Conservation (phyloP, 2,888 invertebrate species). For the Plagodis pulveraria region DNA sequence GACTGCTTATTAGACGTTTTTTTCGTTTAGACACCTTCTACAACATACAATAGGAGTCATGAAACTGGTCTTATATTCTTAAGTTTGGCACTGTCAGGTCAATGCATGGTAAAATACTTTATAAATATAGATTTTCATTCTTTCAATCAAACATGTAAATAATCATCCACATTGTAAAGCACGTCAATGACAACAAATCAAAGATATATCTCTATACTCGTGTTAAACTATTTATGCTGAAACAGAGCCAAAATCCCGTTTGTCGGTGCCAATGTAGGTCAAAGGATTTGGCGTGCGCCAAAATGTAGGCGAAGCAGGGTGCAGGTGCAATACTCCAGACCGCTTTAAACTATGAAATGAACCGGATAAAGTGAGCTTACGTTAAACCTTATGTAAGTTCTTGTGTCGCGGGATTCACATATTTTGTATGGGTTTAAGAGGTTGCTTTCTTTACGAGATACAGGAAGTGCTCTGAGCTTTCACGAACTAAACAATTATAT, state of each 20-base stretch:
- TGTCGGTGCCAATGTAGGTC: constrained; percentile 45
- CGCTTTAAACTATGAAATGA: constrained; percentile 38
- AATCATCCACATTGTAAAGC: background rate
- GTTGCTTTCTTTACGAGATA: constrained; percentile 20
- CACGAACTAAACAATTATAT: too few species aligned
- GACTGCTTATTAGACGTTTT: too few species aligned
- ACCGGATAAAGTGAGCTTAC: constrained; percentile 37
- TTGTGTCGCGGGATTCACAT: constrained; percentile 29
- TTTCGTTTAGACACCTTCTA: too few species aligned
- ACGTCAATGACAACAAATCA: constrained; percentile 41
- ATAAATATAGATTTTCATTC: too few species aligned
- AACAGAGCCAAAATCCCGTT: constrained; percentile 45
- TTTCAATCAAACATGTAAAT: too few species aligned
- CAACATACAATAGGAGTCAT: too few species aligned
- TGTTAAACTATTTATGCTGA: constrained; percentile 46
- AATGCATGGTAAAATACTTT: too few species aligned
- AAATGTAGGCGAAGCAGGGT: constrained; percentile 37
- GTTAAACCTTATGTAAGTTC: constrained; percentile 38
- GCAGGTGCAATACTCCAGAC: constrained; percentile 43
- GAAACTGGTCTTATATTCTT: too few species aligned
- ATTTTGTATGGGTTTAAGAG: constrained; percentile 28
- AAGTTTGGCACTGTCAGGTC: too few species aligned
- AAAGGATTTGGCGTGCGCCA: constrained; percentile 47
- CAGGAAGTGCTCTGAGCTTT: too few species aligned
- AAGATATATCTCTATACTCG: constrained; percentile 28